Conservation (phyloP, 2,113 vertebrate genomes). For the Capreolus pygargus region DNA sequence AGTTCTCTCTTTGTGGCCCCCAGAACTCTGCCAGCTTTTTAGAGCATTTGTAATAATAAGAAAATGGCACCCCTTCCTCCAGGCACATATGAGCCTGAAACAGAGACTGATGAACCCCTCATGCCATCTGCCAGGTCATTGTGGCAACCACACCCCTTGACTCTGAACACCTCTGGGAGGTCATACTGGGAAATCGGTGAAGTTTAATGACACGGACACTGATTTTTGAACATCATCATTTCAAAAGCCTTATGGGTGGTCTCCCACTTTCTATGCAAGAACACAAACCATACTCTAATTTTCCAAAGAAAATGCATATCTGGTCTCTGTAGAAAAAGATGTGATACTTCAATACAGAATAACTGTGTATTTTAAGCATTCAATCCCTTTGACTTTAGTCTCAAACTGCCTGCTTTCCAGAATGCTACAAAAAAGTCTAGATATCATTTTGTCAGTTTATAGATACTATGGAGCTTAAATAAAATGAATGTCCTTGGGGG, state of each 20-base stretch:
- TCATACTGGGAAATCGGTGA: not conserved
- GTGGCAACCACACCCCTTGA: not conserved
- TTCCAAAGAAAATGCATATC: not conserved
- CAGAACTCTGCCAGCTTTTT: not conserved
- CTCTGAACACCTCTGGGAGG: not conserved
- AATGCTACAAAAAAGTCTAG: not conserved
- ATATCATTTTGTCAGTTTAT: not conserved
- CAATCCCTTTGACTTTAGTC: not conserved
- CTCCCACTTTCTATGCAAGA: not conserved
- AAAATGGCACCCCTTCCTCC: not conserved
- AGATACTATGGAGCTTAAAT: not conserved
- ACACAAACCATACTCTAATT: not conserved
- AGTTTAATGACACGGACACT: not conserved
- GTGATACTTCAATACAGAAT: not conserved
- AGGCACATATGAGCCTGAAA: not conserved
- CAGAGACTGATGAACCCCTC: not conserved
- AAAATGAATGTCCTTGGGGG: not conserved
- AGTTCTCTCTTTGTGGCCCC: not conserved
- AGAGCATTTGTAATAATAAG: not conserved
- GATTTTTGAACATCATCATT: not conserved
- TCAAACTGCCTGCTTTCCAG: not conserved
- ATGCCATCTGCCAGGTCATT: not conserved
- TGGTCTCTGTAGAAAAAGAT: not conserved
- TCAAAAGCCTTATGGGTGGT: not conserved
- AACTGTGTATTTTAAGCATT: not conserved